Base-by-base conservation (phyloP, 1,140 invertebrate genomes). In the Cydia amplana region DNA sequence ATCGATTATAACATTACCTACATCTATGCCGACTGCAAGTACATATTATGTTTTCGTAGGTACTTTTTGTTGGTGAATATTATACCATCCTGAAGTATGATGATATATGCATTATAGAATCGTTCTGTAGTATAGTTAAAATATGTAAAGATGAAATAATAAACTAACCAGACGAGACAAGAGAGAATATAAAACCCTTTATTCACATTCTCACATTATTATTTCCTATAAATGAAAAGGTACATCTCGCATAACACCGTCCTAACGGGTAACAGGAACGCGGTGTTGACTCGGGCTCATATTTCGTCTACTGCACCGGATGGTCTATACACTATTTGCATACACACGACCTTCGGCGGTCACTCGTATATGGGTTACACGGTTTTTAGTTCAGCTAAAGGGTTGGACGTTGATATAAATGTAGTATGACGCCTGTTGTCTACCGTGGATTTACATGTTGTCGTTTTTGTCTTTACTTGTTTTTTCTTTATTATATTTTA, bases 281-380 rank as follows among this genome's bases (percentile, higher is more conserved):
- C 65, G 73, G 43, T 73, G 72, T 73, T 73, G 72, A 73, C 76
- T 76, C 72, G 55, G 64, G 76, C 51, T 83, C 82, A 46, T 70
- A 75, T 83, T 81, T 75, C 82, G 76, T 80, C 78, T 77, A 79
- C 77, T 82, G 81, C 79, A 77, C 74, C 81, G 79, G 78, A 82
- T 77, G 82, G 79, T 75, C 76, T 75, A 65, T 64, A 77, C 76
- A 75, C 81, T 75, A 83, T 80, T 79, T 79, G 70, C 63, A 74
- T 72, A 77, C 74, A 60, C 73, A 32, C 72, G 76, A 79, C 80
- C 78, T 79, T 81, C 75, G 73, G 12, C 55, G 65, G 65, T 70
- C 65, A 70, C 16, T 16, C 65, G 65, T 70, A 40, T 70, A 36
- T 70, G 32, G 65, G 65, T 70, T 70, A 70, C 28, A 60, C 55